Evolutionary conservation across 2,113 vertebrate species (phyloP).

Genomic region (Ptychochromis oligacanthus): DNA sequence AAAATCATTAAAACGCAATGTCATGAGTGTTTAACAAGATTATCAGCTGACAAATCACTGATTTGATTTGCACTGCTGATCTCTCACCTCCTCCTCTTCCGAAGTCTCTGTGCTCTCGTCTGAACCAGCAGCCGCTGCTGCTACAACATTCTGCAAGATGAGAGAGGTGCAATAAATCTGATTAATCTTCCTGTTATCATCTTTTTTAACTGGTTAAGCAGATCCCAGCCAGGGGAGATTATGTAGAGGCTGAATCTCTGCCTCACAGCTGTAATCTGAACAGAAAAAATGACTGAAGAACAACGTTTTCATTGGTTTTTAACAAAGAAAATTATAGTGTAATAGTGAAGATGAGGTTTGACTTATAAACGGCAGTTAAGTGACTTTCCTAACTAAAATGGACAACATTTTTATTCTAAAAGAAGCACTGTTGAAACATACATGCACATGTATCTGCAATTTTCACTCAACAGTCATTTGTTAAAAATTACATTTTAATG

Average conservation of each 20-base stretch:
- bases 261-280: neutral
- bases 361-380: no score
- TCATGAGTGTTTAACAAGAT: neutral
- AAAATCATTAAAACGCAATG: neutral
- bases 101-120: constrained; percentile 73
- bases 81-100: constrained; percentile 72
- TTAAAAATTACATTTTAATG: neutral
- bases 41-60: neutral
- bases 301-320: no score
- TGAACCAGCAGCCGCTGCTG: constrained; percentile 40
- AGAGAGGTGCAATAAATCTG: neutral
- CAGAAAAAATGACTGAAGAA: no score
- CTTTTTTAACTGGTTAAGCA: neutral
- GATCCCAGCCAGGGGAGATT: neutral
- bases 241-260: neutral
- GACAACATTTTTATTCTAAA: no score
- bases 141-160: constrained; percentile 50
- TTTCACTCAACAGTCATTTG: neutral
- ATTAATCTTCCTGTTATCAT: neutral
- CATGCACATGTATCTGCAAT: no score
- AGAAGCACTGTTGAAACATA: no score
- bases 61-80: neutral
- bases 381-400: no score
- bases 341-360: no score
- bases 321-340: no score